phyloP scores from a whole-genome alignment of 2,797 vertebrate genomes.

The Martes flavigula region DNA sequence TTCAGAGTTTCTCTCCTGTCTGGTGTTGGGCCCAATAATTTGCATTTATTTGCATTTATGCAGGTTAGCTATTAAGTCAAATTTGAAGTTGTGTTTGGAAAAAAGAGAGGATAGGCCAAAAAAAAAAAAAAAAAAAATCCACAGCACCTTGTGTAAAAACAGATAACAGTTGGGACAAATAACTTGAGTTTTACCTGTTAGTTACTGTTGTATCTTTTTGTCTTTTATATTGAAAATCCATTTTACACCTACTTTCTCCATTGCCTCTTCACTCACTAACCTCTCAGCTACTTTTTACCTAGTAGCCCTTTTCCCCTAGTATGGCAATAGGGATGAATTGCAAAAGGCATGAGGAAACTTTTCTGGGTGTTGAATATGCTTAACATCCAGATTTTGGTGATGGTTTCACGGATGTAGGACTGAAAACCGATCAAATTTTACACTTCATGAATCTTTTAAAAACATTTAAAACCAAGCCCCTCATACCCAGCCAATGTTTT shows the following conservation, averaged over 20 bases:
- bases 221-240: neutral
- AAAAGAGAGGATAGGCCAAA: neutral
- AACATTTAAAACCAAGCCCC: neutral
- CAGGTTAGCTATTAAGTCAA: neutral
- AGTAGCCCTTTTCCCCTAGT: neutral
- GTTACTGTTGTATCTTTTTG: neutral
- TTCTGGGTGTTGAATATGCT: neutral
- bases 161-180: neutral
- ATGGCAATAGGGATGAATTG: neutral
- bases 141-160: neutral
- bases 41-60: neutral
- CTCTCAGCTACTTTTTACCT: neutral
- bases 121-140: too few relatives aligned
- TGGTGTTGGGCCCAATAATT: neutral
- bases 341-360: neutral
- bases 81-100: neutral
- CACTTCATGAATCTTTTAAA: neutral
- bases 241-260: neutral
- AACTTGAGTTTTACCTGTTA: neutral
- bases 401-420: neutral
- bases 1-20: neutral
- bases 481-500: neutral
- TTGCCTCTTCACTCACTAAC: neutral
- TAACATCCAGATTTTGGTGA: neutral
- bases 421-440: neutral